Base-by-base conservation (phyloP, 1,140 invertebrate species). In the Drosophila pseudoobscura region DNA sequence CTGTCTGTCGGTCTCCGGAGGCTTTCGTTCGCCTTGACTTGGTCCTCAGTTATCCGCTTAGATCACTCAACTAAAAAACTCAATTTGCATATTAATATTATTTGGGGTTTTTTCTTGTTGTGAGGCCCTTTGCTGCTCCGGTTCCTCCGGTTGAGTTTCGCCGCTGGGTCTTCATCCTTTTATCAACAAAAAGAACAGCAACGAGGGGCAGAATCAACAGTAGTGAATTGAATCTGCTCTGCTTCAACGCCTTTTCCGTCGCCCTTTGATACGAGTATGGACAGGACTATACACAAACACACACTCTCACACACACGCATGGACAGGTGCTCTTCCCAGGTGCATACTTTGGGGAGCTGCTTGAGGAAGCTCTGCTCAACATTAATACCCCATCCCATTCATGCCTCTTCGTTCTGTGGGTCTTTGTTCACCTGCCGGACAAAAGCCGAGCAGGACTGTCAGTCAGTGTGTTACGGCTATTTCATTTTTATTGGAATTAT, bases 81-180 rank as follows among this genome's bases (percentile, higher is more conserved):
- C 87, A 90, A 89, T 89, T 89, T 89, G 87, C 87, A 89, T 89
- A 87, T 89, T 89, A 90, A 89, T 89, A 87, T 89, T 85, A 89
- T 82, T 87, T 84, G 71, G 84, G 80, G 80, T 73, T 73, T 73
- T 84, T 80, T 84, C 54, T 57, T 55, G 49, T 50, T 69, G 55
- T 64, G 44, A 26, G 24, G 24, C 24, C 24, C 24, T 26, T 22
- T 44, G 46, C 5, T 51, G 7, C 41, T 11, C 15, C 11, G 8
- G 29, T 2, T 51, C 4, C 41, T 11, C 15, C 11, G 8, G 29
- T 35, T 59, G 57, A 4, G 35, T 56, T 71, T 58, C 55, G 71
- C 24, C 24, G 59, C 47, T 54, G 20, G 8, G 47, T 46, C 47
- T 62, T 73, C 55, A 78, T 76, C 78, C 83, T 76, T 82, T 88